These are phyloP conservation scores for Drosophila austrosaltans DNA, from an alignment of 2,888 invertebrate species.

Conservation along the genomic window DNA sequence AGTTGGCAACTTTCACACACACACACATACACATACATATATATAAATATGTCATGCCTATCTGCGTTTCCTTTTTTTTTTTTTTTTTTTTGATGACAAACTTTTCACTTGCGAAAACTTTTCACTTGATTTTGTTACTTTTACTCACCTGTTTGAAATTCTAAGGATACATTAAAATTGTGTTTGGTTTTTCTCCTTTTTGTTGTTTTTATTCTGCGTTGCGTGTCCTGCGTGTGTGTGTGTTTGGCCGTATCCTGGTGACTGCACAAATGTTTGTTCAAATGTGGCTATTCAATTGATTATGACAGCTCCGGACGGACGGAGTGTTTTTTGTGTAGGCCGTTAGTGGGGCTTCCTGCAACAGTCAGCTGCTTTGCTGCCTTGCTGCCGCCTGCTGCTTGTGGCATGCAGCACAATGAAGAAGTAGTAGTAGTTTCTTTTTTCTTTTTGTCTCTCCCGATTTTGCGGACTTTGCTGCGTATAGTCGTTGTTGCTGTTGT, in stretches of 20 bases:
- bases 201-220: conserved; percentile 28
- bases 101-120: conserved; percentile 12
- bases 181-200: conserved; percentile 50
- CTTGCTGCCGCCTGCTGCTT: conserved; percentile 35
- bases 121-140: conserved; percentile 21
- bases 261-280: conserved; percentile 58
- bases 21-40: no score
- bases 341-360: conserved; percentile 66
- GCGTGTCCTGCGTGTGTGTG: conserved; percentile 46
- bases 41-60: no score
- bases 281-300: conserved; percentile 64
- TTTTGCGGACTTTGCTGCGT: conserved; percentile 17
- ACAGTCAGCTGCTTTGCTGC: conserved; percentile 66
- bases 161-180: conserved; percentile 77
- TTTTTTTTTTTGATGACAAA: conserved; percentile 10
- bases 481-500: conserved; percentile 19
- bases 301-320: conserved; percentile 61
- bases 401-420: conserved; percentile 47
- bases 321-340: conserved; percentile 12
- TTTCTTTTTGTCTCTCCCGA: neutral
- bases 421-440: conserved; percentile 27
- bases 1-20: no score
- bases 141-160: conserved; percentile 76
- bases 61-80: neutral
- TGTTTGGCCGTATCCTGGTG: conserved; percentile 57